Evolutionary conservation across 2,888 invertebrate species (phyloP).

Genomic region (Drosophila suboccidentalis): DNA sequence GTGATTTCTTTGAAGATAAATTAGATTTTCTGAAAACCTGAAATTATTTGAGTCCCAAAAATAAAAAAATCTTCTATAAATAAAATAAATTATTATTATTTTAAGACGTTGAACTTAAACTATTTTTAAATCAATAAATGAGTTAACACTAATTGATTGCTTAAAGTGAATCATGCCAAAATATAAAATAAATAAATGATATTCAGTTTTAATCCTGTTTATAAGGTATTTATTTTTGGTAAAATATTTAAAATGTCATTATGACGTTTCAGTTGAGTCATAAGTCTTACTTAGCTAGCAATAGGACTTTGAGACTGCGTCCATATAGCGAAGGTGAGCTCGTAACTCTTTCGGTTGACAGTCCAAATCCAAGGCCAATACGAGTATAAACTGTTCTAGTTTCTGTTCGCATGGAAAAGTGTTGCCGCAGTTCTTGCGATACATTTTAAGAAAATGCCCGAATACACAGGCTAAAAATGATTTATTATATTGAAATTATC

Average conservation of each 20-base stretch:
- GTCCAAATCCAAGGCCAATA: constrained; percentile 51
- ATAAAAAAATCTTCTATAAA: background rate
- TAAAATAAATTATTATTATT: no score
- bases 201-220: constrained; percentile 15
- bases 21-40: no score
- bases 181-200: constrained; percentile 20
- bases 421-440: constrained; percentile 25
- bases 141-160: background rate
- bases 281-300: background rate
- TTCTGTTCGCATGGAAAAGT: constrained; percentile 12
- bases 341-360: constrained; percentile 53
- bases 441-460: constrained; percentile 43
- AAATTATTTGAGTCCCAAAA: background rate
- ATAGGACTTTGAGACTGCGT: constrained; percentile 24
- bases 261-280: constrained; percentile 26
- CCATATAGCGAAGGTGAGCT: constrained; percentile 28
- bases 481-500: constrained; percentile 83
- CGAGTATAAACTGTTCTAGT: constrained; percentile 23
- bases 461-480: constrained; percentile 60
- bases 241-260: background rate
- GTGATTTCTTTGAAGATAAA: no score
- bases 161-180: constrained; percentile 14
- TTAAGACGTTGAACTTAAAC: background rate
- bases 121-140: background rate
- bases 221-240: constrained; percentile 1